phyloP scores from a whole-genome alignment of 2,113 vertebrate genomes.

The Malurus elegans region DNA sequence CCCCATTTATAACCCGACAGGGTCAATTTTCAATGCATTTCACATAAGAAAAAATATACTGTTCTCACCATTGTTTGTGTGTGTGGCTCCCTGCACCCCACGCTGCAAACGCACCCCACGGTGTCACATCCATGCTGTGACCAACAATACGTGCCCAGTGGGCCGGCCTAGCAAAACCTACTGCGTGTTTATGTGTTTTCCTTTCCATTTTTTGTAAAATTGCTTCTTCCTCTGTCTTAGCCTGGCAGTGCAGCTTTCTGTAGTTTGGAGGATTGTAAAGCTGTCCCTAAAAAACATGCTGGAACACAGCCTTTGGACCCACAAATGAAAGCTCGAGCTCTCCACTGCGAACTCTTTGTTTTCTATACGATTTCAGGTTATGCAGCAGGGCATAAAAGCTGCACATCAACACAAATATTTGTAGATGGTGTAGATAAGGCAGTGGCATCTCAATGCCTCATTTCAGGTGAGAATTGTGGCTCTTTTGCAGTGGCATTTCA shows the following conservation, averaged over 20 bases:
- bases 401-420: neutral
- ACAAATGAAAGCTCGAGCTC: neutral
- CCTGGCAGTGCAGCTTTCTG: neutral
- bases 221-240: neutral
- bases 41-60: neutral
- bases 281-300: neutral
- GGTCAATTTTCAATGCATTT: constrained; percentile 6
- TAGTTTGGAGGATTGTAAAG: neutral
- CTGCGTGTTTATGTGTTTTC: neutral
- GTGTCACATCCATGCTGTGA: constrained; percentile 42
- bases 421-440: neutral
- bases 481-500: neutral
- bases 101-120: neutral
- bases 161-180: neutral
- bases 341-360: neutral
- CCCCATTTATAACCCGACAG: constrained; percentile 10
- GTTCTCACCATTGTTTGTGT: constrained; percentile 50
- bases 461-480: neutral
- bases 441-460: neutral
- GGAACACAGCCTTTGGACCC: neutral
- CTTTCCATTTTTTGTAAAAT: neutral
- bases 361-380: neutral
- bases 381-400: neutral
- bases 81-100: neutral
- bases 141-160: constrained; percentile 42